Conservation (phyloP, 2,888 invertebrate species). For the Yponomeuta plumbellus region DNA sequence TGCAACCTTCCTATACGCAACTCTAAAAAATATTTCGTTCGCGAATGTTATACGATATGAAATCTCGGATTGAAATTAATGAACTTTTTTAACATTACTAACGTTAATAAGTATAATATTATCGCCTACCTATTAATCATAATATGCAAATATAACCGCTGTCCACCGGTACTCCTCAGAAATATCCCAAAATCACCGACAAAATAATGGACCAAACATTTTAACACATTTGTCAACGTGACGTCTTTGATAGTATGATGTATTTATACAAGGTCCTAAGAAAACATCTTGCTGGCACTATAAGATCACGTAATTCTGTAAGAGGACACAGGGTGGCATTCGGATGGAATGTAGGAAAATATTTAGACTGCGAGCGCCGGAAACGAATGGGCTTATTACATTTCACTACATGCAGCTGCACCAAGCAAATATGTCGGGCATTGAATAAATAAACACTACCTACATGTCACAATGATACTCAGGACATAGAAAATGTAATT, state of each 20-base stretch:
- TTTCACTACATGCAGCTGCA: background rate
- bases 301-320: conserved; percentile 20
- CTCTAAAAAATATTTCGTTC: no score
- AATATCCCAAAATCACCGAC: background rate
- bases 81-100: no score
- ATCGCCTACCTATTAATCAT: no score
- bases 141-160: no score
- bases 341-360: conserved; percentile 14
- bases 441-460: background rate
- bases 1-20: no score
- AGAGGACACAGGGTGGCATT: conserved; percentile 17
- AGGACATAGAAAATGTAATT: no score
- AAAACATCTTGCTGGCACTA: conserved; percentile 25
- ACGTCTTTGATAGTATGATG: background rate
- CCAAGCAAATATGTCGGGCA: background rate
- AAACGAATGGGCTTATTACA: conserved; percentile 8
- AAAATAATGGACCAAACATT: background rate
- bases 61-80: no score
- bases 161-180: no score
- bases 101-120: no score
- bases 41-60: no score
- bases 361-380: conserved; percentile 7
- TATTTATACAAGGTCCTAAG: conserved; percentile 21
- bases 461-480: background rate
- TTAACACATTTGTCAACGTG: background rate